Evolutionary conservation across 2,797 vertebrate genomes (phyloP).

Genomic region (Danio choprae): DNA sequence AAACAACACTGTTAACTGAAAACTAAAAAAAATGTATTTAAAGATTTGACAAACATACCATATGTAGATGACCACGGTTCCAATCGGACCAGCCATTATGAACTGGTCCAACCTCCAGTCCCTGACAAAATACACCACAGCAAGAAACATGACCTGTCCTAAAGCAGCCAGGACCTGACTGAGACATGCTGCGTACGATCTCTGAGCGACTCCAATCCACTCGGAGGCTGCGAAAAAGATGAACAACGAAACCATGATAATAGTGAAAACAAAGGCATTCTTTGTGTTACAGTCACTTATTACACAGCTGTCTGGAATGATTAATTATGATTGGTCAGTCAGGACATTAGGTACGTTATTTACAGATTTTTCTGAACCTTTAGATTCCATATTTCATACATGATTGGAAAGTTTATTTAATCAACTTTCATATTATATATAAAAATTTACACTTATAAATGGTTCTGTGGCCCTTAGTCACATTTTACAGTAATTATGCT

Average conservation of each 20-base stretch:
- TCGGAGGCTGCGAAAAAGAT: slow-evolving; percentile 76
- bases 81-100: slow-evolving; percentile 66
- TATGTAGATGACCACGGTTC: slow-evolving; percentile 72
- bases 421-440: too few relatives aligned
- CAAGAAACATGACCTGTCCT: slow-evolving; percentile 77
- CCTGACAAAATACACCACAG: slow-evolving; percentile 75
- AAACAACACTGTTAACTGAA: too few relatives aligned
- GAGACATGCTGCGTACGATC: slow-evolving; percentile 76
- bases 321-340: too few relatives aligned
- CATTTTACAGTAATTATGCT: neutral
- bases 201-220: slow-evolving; percentile 80
- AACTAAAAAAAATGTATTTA: neutral
- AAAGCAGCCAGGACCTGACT: slow-evolving; percentile 70
- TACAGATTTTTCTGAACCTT: too few relatives aligned
- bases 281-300: neutral
- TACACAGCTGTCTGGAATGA: too few relatives aligned
- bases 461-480: too few relatives aligned
- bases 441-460: too few relatives aligned
- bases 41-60: slow-evolving; percentile 71
- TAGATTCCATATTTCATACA: too few relatives aligned
- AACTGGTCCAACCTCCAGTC: slow-evolving; percentile 85
- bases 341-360: too few relatives aligned
- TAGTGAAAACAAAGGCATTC: neutral
- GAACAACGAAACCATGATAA: neutral
- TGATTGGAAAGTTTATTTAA: too few relatives aligned